phyloP scores from a whole-genome alignment of 2,797 vertebrate species.

The Peromyscus nudipes region DNA sequence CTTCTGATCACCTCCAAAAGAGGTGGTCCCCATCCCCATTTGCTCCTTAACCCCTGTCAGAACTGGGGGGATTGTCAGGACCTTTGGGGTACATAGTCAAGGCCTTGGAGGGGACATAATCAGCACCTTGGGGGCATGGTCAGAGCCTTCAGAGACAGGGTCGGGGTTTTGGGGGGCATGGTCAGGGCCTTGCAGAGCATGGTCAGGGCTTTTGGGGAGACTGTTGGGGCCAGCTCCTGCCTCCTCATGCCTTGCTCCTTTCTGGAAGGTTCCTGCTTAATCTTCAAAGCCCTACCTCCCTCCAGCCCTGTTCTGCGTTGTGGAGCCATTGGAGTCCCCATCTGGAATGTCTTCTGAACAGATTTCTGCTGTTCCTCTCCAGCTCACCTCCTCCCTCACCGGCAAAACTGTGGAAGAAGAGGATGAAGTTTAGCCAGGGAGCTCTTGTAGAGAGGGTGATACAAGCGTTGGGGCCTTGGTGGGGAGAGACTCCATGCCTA shows the following conservation, averaged over 20 bases:
- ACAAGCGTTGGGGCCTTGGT: not conserved
- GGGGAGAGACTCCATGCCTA: not conserved
- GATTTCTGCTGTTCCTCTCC: fast-evolving
- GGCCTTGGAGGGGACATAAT: not conserved
- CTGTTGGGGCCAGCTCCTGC: not conserved
- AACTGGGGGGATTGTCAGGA: not conserved
- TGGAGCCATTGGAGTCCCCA: not conserved
- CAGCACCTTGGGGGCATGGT: not conserved
- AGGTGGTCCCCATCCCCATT: fast-evolving
- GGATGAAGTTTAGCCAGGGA: fast-evolving
- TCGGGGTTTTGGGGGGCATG: not conserved
- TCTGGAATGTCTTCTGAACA: not conserved
- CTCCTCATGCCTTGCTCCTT: fast-evolving
- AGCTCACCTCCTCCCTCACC: not conserved
- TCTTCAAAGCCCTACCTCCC: not conserved
- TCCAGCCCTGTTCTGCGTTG: not conserved
- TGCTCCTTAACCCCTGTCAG: not conserved
- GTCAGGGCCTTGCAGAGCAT: not conserved
- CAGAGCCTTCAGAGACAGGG: not conserved
- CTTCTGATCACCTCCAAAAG: not conserved
- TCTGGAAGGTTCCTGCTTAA: not conserved
- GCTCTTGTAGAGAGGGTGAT: not conserved
- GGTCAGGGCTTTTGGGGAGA: not conserved
- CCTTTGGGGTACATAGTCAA: not conserved
- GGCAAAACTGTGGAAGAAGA: not conserved